Percentiles rank a stretch among this genome's conserved stretches.
Evolutionary conservation across 1,140 invertebrate genomes (phyloP).

Genomic region (Aphelinus certus): DNA sequence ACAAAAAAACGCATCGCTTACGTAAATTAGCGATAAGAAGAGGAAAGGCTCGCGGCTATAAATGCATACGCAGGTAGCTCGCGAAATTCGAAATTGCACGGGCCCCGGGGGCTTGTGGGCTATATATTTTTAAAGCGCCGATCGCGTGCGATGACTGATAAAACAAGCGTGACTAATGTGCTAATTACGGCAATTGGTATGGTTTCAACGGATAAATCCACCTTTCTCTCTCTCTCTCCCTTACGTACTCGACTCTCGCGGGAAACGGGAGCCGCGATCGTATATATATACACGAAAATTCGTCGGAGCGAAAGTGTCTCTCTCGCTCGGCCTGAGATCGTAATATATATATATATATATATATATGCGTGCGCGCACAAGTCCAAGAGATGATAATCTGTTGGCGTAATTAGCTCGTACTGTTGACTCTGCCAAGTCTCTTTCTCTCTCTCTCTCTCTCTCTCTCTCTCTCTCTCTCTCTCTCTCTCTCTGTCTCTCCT

Average conservation of each 20-base stretch:
- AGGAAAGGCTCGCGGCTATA: no score
- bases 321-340: no score
- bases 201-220: slow-evolving; percentile 10
- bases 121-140: not conserved
- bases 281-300: slow-evolving; percentile 6
- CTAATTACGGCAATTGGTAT: slow-evolving; percentile 31
- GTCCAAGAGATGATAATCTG: slow-evolving; percentile 47
- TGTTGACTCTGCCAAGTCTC: slow-evolving; percentile 25
- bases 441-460: not conserved
- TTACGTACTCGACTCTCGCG: not conserved
- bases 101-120: no score
- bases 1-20: no score
- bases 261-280: no score
- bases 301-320: not conserved
- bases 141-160: slow-evolving; percentile 30
- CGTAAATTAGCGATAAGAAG: no score
- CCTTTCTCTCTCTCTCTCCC: not conserved
- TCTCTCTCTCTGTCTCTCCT: not conserved
- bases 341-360: not conserved
- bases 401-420: slow-evolving; percentile 45
- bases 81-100: no score
- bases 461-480: not conserved
- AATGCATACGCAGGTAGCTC: no score
- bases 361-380: slow-evolving; percentile 3
- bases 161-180: slow-evolving; percentile 20